phyloP scores from a whole-genome alignment of 2,888 invertebrate species.

The Escarpia spicata region DNA sequence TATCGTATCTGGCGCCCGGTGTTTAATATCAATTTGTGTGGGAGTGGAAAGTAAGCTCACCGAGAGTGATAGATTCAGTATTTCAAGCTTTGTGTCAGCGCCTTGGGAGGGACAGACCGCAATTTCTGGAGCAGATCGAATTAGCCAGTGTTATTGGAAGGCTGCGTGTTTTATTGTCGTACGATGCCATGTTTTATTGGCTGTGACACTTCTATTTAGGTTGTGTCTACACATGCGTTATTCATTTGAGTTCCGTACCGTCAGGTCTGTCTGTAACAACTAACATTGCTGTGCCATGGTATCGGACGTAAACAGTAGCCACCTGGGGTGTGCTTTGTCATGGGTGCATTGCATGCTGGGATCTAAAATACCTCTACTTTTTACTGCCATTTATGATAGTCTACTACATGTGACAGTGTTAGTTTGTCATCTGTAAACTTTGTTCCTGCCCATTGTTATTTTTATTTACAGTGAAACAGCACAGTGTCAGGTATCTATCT shows the following conservation, averaged over 20 bases:
- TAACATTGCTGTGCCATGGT: not conserved
- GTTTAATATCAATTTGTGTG: not conserved
- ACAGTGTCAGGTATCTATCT: not conserved
- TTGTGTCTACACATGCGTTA: not conserved
- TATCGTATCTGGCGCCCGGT: not conserved
- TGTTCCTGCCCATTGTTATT: too few relatives aligned
- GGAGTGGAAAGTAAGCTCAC: not conserved
- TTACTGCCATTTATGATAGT: not conserved
- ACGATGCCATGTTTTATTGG: not conserved
- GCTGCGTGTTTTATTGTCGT: not conserved
- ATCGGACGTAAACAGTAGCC: not conserved
- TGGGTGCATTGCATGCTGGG: not conserved
- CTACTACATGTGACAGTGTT: too few relatives aligned
- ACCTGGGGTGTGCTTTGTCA: not conserved
- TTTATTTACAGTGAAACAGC: too few relatives aligned
- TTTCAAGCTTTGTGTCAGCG: not conserved
- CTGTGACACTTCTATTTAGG: not conserved
- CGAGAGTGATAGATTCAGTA: not conserved
- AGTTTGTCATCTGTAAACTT: too few relatives aligned
- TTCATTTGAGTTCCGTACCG: not conserved
- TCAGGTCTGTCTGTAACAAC: not conserved
- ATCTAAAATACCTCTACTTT: not conserved
- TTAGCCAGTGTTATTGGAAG: not conserved
- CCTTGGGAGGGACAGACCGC: not conserved
- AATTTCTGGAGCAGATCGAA: not conserved